These are phyloP conservation scores for Oxyruncus cristatus DNA, from an alignment of 2,113 vertebrate genomes.

Conservation along the genomic window DNA sequence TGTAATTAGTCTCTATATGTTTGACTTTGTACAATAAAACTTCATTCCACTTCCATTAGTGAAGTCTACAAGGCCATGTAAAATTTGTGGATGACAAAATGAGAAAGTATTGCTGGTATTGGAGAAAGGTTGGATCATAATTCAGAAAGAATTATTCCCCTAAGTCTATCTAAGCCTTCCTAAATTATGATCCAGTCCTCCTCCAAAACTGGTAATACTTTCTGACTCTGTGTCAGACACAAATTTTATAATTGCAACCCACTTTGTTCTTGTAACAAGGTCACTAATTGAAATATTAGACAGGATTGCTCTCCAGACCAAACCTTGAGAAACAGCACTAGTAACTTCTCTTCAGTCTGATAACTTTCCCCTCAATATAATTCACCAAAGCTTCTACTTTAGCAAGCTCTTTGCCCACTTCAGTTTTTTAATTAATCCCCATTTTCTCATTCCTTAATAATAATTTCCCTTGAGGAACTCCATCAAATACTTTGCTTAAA, in stretches of 20 bases:
- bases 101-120: background rate
- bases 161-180: background rate
- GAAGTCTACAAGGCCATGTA: conserved; percentile 8
- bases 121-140: background rate
- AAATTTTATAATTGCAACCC: background rate
- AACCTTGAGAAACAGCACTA: background rate
- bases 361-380: background rate
- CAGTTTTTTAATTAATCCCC: background rate
- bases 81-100: conserved; percentile 32
- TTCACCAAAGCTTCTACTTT: background rate
- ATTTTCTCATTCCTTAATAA: background rate
- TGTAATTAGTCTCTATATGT: background rate
- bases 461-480: background rate
- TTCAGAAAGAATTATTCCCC: conserved; percentile 26
- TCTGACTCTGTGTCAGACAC: background rate
- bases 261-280: background rate
- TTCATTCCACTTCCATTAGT: conserved; percentile 7
- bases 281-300: conserved; percentile 1
- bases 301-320: background rate
- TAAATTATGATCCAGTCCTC: background rate
- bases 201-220: background rate
- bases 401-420: background rate
- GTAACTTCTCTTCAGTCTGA: background rate
- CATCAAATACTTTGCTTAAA: background rate
- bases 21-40: conserved; percentile 36